Base-by-base conservation (phyloP, 2,113 vertebrate genomes). In the Ellobius talpinus region DNA sequence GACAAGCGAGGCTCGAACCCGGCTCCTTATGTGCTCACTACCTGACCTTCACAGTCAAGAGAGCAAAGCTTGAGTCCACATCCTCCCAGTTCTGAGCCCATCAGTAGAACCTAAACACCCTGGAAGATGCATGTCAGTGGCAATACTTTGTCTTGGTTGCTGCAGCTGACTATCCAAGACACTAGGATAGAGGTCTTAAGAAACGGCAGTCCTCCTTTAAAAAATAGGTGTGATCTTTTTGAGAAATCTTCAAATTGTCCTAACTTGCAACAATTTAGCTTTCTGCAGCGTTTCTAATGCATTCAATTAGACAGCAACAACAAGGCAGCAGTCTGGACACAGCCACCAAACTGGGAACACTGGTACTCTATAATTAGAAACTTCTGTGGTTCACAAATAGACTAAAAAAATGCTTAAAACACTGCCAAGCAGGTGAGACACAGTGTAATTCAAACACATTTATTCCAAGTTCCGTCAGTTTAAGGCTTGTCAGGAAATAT, bases 381-480 rank as follows among this genome's bases (percentile, higher is more conserved):
- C 29, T 42, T 29, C 58, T 85, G 26, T 85, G 82, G 39, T 45
- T 85, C 82, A 65, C 55, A 84, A 55, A 84, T 31, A 42, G 58
- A 31, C 82, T 85, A 31, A 16, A 84, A 70, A 72, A 45, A 50
- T 26, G 33, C 58, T 88, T 31, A 81, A 74, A 76, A 65, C 61
- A 50, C 86, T 94, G 73, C 90, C 70, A 73, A 84, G 88, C 7
- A 94, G 81, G 91, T 36, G n/a, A 70, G 87, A 87, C 88, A 55
- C 87, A 78, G 82, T 21, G 66, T 21, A 66, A 95, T 93, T 55
- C 11, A 94, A 97, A 94, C 79, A 95, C 78, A 95, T 39, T 98
- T 98, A 98, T 98, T 99, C 88, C 66, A 55, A 89, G 0, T 96
- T 97, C 89, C 73, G 95, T 8, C 31, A 74, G 39, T 92, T 89